phyloP scores from a whole-genome alignment of 2,113 vertebrate species.

The Neofelis nebulosa region DNA sequence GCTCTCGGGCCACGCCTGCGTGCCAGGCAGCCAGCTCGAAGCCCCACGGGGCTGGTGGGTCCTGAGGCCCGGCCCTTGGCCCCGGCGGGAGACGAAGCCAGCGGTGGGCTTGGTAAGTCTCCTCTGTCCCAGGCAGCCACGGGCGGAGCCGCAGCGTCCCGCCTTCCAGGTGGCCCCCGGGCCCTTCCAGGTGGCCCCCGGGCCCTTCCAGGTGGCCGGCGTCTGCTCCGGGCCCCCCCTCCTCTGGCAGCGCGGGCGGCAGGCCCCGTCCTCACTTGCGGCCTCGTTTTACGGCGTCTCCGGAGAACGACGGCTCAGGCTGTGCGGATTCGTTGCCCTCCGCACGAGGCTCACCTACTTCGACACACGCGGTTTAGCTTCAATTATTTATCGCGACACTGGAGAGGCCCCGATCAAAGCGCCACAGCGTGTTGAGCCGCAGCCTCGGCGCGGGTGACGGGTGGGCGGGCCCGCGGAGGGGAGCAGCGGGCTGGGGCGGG shows the following conservation, averaged over 20 bases:
- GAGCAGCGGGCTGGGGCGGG: rapidly evolving
- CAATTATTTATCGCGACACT: conserved; percentile 9
- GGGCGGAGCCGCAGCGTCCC: rapidly evolving
- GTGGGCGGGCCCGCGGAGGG: rapidly evolving
- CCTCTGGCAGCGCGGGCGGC: rapidly evolving
- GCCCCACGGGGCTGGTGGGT: rapidly evolving
- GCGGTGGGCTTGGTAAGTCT: neutral
- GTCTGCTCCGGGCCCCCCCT: rapidly evolving
- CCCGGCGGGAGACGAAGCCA: rapidly evolving
- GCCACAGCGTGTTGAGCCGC: rapidly evolving
- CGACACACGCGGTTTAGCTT: neutral
- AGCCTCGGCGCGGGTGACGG: neutral
- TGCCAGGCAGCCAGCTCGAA: rapidly evolving
- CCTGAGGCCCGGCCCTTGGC: rapidly evolving
- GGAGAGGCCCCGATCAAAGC: neutral
- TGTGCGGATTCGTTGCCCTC: neutral
- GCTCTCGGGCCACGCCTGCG: rapidly evolving
- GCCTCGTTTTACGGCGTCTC: rapidly evolving
- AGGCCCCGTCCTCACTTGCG: neutral
- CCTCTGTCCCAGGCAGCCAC: neutral
- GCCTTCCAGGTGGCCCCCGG: neutral
- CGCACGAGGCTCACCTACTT: neutral
- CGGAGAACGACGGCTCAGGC: neutral
- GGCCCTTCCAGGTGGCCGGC: too few relatives aligned
- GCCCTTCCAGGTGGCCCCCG: too few relatives aligned